Base-by-base conservation (phyloP, 2,797 vertebrate species). In the Tauraco hartlaubi region DNA sequence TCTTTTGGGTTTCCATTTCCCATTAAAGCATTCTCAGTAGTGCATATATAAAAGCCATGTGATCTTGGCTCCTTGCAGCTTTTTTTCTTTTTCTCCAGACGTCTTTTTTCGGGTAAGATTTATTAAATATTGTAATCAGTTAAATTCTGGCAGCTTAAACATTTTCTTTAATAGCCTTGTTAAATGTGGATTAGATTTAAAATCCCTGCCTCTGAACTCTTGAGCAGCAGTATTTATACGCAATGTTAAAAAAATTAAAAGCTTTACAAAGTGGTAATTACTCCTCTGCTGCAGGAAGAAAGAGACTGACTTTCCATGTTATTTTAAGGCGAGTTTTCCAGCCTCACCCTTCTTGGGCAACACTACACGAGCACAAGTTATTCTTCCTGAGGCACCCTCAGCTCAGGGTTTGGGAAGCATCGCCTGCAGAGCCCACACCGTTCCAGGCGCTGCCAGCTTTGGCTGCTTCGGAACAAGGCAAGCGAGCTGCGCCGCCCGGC, bases 101-200 rank as follows among this genome's bases (percentile, higher is more conserved):
- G 35, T 84, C 15, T 19, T 94, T 96, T 86, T 92, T 7, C 0
- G 67, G 93, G 64, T 61, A 79, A 95, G 96, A 96, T 96, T 97
- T 96, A 98, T 98, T 97, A 98, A 98, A 97, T 97, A 97, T 94
- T 97, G 86, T 96, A 98, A 97, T 97, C 95, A 96, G 94, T 96
- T 97, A 91, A 94, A 48, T 96, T 97, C 94, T 91, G 85, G 91
- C 96, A 97, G 96, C 96, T 97, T 97, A 97, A 97, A 97, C 96
- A 88, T 96, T 97, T 97, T 94, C 96, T 96, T 95, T 97, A 98
- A 98, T 97, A 95, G 97, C 95, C 96, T 97, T 97, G 96, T 97
- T 98, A 98, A 98, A 97, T 96, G 96, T 97, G 97, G 97, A 98
- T 98, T 98, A 97, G 96, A 92, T 94, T 97, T 93, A 95, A 97